These are phyloP conservation scores for Lophotis ruficrista DNA, from an alignment of 2,113 vertebrate species.

Conservation along the genomic window DNA sequence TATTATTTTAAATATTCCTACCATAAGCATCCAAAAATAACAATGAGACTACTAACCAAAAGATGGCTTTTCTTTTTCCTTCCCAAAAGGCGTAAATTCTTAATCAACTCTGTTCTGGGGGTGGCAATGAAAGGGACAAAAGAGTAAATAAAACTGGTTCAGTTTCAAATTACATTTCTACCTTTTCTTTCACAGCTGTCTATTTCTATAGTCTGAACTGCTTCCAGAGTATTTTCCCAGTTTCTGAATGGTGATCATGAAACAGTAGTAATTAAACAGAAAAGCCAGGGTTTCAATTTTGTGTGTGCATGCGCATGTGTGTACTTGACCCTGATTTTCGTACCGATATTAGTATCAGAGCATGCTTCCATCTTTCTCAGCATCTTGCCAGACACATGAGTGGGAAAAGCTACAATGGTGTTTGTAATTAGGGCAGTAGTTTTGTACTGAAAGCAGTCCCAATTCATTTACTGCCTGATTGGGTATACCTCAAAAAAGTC, in stretches of 20 bases:
- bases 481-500: neutral
- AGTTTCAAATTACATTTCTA: neutral
- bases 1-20: neutral
- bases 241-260: neutral
- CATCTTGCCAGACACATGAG: neutral
- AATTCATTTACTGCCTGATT: neutral
- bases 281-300: neutral
- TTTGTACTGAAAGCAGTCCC: neutral
- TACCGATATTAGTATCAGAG: neutral
- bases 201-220: neutral
- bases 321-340: neutral
- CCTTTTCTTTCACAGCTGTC: neutral
- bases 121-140: neutral
- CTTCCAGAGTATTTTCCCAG: neutral
- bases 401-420: neutral
- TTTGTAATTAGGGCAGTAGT: neutral
- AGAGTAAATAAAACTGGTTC: neutral
- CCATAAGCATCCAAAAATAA: neutral
- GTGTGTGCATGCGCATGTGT: fast-evolving
- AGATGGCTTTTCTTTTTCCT: neutral
- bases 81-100: neutral
- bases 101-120: neutral
- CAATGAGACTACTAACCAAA: neutral
- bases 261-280: neutral
- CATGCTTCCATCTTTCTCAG: neutral